Evolutionary conservation across 2,797 vertebrate genomes (phyloP).

Genomic region (Pterois miles): DNA sequence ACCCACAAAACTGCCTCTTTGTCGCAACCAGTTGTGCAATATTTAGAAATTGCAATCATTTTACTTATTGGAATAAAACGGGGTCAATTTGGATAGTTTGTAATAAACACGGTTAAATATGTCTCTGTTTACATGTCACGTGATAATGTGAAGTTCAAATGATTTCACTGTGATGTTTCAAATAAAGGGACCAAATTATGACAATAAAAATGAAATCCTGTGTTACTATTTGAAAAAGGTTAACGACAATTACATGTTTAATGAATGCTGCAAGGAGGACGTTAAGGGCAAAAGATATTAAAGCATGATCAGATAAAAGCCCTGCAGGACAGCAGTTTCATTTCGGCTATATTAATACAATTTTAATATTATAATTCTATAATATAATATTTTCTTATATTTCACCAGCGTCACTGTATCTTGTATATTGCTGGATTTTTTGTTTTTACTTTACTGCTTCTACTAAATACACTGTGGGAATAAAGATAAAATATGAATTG

Average conservation of each 20-base stretch:
- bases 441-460: neutral
- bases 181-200: neutral
- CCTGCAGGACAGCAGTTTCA: neutral
- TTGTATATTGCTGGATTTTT: constrained; percentile 16
- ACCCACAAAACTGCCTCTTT: no score
- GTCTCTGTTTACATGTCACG: neutral
- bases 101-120: neutral
- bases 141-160: neutral
- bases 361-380: no score
- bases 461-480: neutral
- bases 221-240: neutral
- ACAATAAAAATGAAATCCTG: neutral
- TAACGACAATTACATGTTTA: neutral
- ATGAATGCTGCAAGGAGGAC: neutral
- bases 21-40: no score
- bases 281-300: constrained; percentile 8
- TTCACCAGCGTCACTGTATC: neutral
- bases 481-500: neutral
- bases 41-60: neutral
- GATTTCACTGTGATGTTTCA: constrained; percentile 20
- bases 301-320: constrained; percentile 18
- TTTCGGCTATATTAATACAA: neutral
- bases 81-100: neutral
- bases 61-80: neutral
- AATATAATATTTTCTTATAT: no score